Conservation (phyloP, 37 sponge, comb jelly and placozoan genomes). For the Crambe crambe region DNA sequence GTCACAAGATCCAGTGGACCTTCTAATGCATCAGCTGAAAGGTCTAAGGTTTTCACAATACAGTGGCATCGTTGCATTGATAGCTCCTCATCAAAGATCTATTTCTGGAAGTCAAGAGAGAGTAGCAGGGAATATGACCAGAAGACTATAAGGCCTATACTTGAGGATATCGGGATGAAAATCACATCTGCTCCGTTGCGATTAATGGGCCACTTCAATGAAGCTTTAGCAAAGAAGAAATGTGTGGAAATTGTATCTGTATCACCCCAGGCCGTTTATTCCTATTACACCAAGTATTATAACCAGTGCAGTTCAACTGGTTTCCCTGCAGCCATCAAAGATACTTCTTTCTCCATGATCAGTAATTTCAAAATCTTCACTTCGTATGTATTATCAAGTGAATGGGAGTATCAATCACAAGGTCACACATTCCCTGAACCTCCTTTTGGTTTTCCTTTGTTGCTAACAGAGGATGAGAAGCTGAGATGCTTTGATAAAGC, state of each 20-base stretch:
- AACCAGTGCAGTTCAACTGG: background rate
- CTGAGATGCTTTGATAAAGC: background rate
- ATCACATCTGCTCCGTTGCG: conserved; percentile 32
- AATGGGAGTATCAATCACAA: too few species aligned
- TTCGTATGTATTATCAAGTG: background rate
- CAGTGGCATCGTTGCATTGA: too few species aligned
- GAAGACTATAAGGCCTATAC: conserved; percentile 8
- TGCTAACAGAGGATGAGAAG: background rate
- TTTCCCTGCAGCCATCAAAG: background rate
- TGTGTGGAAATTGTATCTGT: too few species aligned
- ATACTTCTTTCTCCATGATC: background rate
- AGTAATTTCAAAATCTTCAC: background rate
- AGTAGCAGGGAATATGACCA: too few species aligned
- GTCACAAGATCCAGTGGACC: background rate
- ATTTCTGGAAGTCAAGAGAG: too few species aligned
- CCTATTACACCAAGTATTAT: background rate
- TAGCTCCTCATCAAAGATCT: too few species aligned
- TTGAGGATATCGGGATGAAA: conserved; percentile 48
- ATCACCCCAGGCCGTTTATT: too few species aligned
- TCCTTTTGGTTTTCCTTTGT: background rate
- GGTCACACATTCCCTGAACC: background rate
- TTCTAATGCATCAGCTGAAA: too few species aligned
- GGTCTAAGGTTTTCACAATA: too few species aligned
- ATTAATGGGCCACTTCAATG: conserved; percentile 22
- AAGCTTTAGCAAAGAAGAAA: background rate